Percentiles rank a stretch among this genome's conserved stretches.
Evolutionary conservation across 2,113 vertebrate genomes (phyloP).

Genomic region (Apeltes quadracus): DNA sequence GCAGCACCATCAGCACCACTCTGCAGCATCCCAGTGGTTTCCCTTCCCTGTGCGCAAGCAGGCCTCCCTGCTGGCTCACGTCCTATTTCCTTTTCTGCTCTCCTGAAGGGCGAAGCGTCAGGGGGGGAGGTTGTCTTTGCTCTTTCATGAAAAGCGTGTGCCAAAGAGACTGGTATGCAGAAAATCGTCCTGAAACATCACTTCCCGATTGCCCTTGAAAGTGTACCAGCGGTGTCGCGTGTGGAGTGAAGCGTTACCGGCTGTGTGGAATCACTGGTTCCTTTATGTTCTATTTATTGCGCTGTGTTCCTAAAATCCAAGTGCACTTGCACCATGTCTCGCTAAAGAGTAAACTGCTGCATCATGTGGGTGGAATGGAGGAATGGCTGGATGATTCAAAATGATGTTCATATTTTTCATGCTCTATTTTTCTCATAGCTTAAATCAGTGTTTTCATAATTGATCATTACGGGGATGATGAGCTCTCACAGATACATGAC

Average conservation of each 20-base stretch:
- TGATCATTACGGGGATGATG: constrained; percentile 3
- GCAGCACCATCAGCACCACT: constrained; percentile 2
- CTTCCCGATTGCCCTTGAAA: constrained; percentile 34
- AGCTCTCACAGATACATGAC: constrained; percentile 20
- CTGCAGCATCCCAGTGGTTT: constrained; percentile 44
- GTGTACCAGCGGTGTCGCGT: not conserved
- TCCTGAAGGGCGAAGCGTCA: constrained; percentile 59
- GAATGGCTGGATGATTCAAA: not conserved
- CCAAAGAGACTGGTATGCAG: constrained; percentile 19
- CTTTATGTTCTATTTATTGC: constrained; percentile 46
- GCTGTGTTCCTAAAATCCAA: constrained; percentile 15
- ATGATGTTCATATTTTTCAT: not conserved
- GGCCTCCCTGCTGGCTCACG: constrained; percentile 37
- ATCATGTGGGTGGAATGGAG: not conserved
- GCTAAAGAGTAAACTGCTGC: constrained; percentile 8
- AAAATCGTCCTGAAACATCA: constrained; percentile 17
- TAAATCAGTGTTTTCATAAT: not conserved
- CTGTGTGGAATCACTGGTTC: constrained; percentile 17
- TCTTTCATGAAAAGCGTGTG: constrained; percentile 11
- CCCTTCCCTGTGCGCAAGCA: constrained; percentile 23
- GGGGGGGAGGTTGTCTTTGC: not conserved
- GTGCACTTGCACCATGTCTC: not conserved
- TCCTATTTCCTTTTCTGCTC: constrained; percentile 69
- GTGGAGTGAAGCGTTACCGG: constrained; percentile 1
- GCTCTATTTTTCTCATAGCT: not conserved